Evolutionary conservation across 2,113 vertebrate genomes (phyloP).

Genomic region (Callorhinus ursinus): DNA sequence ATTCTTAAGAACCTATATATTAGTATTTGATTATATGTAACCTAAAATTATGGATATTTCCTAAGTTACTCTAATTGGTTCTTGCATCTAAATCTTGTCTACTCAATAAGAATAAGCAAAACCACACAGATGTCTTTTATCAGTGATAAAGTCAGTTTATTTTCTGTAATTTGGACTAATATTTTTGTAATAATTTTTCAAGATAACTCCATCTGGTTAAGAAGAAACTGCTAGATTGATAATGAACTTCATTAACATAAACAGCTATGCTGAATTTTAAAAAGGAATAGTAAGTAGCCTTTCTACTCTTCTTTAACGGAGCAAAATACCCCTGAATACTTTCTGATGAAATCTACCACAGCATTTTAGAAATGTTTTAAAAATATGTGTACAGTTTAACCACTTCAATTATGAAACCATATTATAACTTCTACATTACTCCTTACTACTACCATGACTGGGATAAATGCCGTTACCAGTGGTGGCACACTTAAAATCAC

Average conservation of each 20-base stretch:
- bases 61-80: not conserved
- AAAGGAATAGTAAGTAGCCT: not conserved
- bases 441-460: not conserved
- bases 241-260: conserved; percentile 39
- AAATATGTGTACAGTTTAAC: not conserved
- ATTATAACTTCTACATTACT: conserved; percentile 30
- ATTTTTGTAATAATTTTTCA: conserved; percentile 33
- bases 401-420: conserved; percentile 7
- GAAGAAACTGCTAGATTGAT: not conserved
- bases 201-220: not conserved
- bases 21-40: conserved; percentile 8
- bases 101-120: not conserved
- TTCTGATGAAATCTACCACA: not conserved
- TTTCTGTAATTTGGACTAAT: conserved; percentile 7
- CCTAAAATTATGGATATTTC: not conserved
- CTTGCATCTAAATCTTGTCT: conserved; percentile 1
- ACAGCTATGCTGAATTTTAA: not conserved
- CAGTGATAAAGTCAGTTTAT: not conserved
- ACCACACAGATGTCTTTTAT: not conserved
- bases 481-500: not conserved
- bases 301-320: not conserved
- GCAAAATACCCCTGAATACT: not conserved
- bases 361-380: conserved; percentile 30
- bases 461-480: not conserved
- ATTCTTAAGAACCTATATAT: not conserved